phyloP scores from a whole-genome alignment of 1,140 invertebrate genomes.

The Camponotus vicinus region DNA sequence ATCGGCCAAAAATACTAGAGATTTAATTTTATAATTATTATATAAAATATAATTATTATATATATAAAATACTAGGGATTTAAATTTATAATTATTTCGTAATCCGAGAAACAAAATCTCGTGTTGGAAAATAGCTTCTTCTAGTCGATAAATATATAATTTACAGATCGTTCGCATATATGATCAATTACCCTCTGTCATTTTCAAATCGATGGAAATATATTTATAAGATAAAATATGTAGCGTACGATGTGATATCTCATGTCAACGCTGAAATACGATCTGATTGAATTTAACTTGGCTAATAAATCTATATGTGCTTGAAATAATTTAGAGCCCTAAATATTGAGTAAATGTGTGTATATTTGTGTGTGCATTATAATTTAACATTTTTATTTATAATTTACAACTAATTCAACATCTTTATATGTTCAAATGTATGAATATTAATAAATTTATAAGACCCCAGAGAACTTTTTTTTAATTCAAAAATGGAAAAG shows the following conservation, averaged over 20 bases:
- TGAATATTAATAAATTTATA: no score
- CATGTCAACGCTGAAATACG: neutral
- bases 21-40: constrained; percentile 20
- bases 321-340: neutral
- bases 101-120: neutral
- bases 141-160: neutral
- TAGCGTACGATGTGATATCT: neutral
- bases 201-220: neutral
- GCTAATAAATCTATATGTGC: neutral
- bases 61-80: constrained; percentile 13
- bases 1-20: constrained; percentile 23
- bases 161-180: neutral
- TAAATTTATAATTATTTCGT: constrained; percentile 21
- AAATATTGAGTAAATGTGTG: neutral
- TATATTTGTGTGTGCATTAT: neutral
- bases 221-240: neutral
- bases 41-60: no score
- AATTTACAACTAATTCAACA: neutral
- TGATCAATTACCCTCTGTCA: neutral
- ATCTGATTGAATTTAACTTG: neutral
- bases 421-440: neutral
- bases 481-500: neutral
- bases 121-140: neutral
- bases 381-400: neutral
- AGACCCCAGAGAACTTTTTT: no score